Evolutionary conservation across 1,140 invertebrate species (phyloP).

Genomic region (Bombyx mori): DNA sequence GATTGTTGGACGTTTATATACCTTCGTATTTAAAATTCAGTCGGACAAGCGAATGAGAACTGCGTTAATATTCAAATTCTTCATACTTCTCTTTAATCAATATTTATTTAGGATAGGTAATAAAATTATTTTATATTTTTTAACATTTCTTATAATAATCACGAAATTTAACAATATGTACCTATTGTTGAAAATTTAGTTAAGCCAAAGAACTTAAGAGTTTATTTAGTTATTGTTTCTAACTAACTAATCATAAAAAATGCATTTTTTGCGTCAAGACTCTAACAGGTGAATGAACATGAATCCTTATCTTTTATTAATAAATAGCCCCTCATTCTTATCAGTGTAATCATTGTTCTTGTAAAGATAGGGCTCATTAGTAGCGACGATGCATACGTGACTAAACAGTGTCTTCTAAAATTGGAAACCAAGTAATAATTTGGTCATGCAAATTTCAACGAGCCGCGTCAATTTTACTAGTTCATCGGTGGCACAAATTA

Average conservation of each 20-base stretch:
- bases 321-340: conserved; percentile 41
- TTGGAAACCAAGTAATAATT: conserved; percentile 11
- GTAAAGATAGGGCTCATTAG: conserved; percentile 32
- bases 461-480: conserved; percentile 54
- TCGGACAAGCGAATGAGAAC: too few relatives aligned
- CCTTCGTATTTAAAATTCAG: too few relatives aligned
- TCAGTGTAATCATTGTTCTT: conserved; percentile 43
- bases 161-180: too few relatives aligned
- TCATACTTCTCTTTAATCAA: too few relatives aligned
- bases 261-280: neutral
- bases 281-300: conserved; percentile 39
- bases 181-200: too few relatives aligned
- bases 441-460: conserved; percentile 49
- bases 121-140: too few relatives aligned
- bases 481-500: conserved; percentile 45
- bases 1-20: too few relatives aligned
- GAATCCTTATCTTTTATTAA: conserved; percentile 44
- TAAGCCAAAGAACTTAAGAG: too few relatives aligned
- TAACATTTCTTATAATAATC: too few relatives aligned
- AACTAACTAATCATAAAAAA: neutral
- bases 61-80: too few relatives aligned
- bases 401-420: conserved; percentile 16
- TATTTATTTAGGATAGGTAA: too few relatives aligned
- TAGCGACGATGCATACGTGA: conserved; percentile 46
- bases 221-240: neutral